Evolutionary conservation across 2,797 vertebrate species (phyloP).

Genomic region (Pelodytes ibericus): DNA sequence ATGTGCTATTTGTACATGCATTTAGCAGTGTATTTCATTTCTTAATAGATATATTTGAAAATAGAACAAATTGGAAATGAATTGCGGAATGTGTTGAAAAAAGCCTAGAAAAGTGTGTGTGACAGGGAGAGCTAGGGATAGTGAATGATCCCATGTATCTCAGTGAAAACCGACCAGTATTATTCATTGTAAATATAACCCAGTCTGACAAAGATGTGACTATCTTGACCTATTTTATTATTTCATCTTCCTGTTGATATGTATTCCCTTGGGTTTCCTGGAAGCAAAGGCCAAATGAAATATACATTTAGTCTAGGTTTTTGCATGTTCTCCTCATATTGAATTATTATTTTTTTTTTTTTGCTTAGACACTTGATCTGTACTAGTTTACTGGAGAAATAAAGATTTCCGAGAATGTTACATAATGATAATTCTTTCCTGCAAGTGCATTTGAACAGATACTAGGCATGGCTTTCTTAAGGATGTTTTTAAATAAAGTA

Average conservation of each 20-base stretch:
- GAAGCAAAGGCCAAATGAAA: slow-evolving; percentile 13
- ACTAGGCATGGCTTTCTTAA: no score
- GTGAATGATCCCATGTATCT: no score
- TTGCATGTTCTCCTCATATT: neutral
- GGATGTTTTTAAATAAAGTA: no score
- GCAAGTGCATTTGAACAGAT: no score
- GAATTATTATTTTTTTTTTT: neutral
- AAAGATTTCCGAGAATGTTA: neutral
- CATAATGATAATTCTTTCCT: neutral
- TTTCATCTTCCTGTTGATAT: neutral
- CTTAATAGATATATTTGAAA: no score
- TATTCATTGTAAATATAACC: slow-evolving; percentile 1
- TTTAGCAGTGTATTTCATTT: no score
- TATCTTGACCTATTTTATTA: neutral
- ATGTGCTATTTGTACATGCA: no score
- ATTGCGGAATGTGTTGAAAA: no score
- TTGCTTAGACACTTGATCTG: neutral
- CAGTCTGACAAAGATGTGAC: neutral
- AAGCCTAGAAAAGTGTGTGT: no score
- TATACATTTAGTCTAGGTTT: neutral
- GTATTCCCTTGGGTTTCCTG: neutral
- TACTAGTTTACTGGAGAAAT: neutral
- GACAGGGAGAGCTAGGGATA: no score
- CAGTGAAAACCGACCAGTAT: no score
- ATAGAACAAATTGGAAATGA: no score